Evolutionary conservation across 2,113 vertebrate species (phyloP).

Genomic region (Cyphomyrus discorhynchus): DNA sequence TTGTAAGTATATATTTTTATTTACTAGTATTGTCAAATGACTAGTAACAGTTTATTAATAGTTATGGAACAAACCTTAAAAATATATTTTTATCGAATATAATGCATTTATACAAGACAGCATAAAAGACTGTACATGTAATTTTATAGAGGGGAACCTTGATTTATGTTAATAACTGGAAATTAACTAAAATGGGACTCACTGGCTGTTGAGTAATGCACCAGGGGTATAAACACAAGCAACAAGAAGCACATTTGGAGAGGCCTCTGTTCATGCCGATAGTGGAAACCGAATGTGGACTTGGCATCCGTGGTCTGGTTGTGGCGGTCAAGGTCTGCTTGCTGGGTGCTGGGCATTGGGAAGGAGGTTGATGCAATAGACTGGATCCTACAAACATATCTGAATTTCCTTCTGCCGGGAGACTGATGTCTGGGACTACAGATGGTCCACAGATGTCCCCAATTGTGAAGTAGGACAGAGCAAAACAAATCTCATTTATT

Average conservation of each 20-base stretch:
- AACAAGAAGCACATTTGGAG: neutral
- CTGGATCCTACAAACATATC: neutral
- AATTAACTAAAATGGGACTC: neutral
- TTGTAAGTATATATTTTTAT: neutral
- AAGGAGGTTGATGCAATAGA: neutral
- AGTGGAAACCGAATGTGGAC: neutral
- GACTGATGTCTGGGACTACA: neutral
- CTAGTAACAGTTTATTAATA: neutral
- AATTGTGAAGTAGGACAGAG: neutral
- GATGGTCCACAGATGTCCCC: neutral
- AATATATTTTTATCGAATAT: neutral
- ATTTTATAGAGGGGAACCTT: neutral
- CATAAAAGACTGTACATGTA: neutral
- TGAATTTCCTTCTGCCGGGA: neutral
- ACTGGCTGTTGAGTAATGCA: neutral
- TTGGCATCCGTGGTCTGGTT: neutral
- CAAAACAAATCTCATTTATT: neutral
- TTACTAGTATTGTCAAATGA: neutral
- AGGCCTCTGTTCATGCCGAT: neutral
- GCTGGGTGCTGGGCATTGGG: neutral
- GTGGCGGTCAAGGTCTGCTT: neutral
- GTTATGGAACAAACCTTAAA: neutral
- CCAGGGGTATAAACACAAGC: neutral
- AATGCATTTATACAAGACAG: neutral
- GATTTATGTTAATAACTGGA: neutral